phyloP scores from a whole-genome alignment of 2,113 vertebrate genomes.

The Urocolius indicus region DNA sequence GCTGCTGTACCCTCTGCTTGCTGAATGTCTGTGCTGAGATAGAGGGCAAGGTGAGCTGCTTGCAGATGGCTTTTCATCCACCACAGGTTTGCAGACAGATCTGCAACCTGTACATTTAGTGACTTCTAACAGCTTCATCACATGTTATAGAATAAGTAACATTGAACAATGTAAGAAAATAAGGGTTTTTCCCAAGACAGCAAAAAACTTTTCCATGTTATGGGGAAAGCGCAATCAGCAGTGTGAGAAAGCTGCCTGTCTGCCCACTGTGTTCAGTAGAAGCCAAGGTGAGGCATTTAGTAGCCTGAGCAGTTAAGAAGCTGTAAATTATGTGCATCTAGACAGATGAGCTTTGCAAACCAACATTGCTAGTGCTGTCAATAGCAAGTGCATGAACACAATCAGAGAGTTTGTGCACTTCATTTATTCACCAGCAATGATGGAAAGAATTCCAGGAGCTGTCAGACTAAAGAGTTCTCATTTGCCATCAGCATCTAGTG shows the following conservation, averaged over 20 bases:
- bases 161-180: neutral
- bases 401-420: neutral
- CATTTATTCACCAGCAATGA: neutral
- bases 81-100: neutral
- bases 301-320: neutral
- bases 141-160: neutral
- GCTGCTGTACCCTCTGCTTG: neutral
- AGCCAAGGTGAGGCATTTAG: neutral
- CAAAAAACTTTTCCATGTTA: fast-evolving
- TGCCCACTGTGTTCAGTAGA: neutral
- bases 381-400: neutral
- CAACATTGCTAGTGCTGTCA: neutral
- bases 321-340: neutral
- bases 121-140: neutral
- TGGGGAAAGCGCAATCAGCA: neutral
- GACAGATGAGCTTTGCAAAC: neutral
- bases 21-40: neutral
- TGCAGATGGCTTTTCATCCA: neutral
- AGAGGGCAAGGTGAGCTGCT: neutral
- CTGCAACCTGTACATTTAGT: fast-evolving
- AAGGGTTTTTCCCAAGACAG: neutral
- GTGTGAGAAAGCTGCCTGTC: neutral
- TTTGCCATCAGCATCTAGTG: neutral
- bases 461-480: neutral
- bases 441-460: neutral